Evolutionary conservation across 2,113 vertebrate species (phyloP), one percentile per base, ranked within the genome.

Genomic region (Hoplias malabaricus): DNA sequence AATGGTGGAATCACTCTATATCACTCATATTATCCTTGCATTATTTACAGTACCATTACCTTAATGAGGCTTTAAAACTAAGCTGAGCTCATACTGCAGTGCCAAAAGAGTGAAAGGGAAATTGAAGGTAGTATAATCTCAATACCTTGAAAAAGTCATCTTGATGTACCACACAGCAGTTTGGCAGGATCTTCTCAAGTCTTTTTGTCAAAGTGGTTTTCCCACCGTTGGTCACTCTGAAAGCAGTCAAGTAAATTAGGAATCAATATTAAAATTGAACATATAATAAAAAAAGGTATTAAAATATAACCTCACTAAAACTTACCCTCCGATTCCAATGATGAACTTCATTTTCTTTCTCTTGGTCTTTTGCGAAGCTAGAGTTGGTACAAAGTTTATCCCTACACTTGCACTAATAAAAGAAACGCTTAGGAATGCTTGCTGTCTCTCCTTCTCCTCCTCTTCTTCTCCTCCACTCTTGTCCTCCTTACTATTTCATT

Each of bases 91-190:
- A 33, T 14, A 61, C 1, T 19, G 25, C 2, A 57, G 54, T 57
- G 56, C 31, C 56, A 29, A 29, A 29, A n/a, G 6, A 6, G 5
- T 31, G 25, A 61, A 31, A 10, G 34, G 21, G 33, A 27, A 36
- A 65, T n/a, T 2, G 31, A 62, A 61, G 3, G 10, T 50, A 36
- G 40, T 62, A 27, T 66, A 29, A 4, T 12, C 1, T 16, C 68
- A 87, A 86, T 90, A 94, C 93, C 92, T 93, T 94, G 85, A 91
- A 94, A 71, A 94, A 94, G 87, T 93, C 90, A 82, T 94, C 93
- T 83, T 94, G 93, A 82, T 93, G 92, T 57, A 94, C 88, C 23
- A 94, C 92, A 71, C 92, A 94, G 80, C 93, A 93, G 82, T 93
- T 94, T 29, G 93, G 92, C 72, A 94, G 86, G 63, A 83, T 87